Percentiles rank a stretch among this genome's conserved stretches.
These are phyloP conservation scores for Rhagoletis zephyria DNA, from an alignment of 1,140 invertebrate species.

Conservation along the genomic window DNA sequence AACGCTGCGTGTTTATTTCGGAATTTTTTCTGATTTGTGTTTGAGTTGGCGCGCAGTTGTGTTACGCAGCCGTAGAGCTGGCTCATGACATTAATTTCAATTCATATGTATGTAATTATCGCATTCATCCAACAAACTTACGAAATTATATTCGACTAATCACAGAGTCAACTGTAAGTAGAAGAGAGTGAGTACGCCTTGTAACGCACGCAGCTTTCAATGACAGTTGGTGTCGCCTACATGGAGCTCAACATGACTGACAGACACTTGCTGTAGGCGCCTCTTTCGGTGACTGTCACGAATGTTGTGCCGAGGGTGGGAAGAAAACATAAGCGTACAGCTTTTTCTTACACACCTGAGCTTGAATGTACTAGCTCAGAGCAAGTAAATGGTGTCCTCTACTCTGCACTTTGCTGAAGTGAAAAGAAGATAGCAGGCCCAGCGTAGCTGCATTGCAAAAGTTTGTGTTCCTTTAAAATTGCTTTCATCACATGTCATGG, in stretches of 20 bases:
- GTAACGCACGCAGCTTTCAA: background rate
- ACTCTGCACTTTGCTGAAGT: no score
- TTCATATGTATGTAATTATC: conserved; percentile 42
- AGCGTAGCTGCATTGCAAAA: no score
- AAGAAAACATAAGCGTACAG: no score
- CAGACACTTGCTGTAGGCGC: conserved; percentile 4
- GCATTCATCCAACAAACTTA: background rate
- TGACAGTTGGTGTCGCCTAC: conserved; percentile 8
- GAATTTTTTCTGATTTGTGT: background rate
- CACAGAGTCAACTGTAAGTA: no score
- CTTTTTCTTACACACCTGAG: no score
- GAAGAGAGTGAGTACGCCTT: background rate
- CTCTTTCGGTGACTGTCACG: background rate
- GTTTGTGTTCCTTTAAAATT: no score
- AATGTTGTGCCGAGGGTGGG: no score
- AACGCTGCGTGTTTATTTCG: no score
- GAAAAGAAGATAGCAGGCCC: no score
- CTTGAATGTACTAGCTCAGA: no score
- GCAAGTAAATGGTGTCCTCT: no score
- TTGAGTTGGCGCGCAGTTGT: background rate
- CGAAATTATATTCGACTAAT: background rate
- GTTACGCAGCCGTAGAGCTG: background rate
- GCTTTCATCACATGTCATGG: no score
- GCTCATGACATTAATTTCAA: conserved; percentile 23
- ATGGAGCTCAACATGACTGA: background rate